Evolutionary conservation across 2,113 vertebrate species (phyloP), one percentile per base, ranked within the genome.

Genomic region (Echinops telfairi): DNA sequence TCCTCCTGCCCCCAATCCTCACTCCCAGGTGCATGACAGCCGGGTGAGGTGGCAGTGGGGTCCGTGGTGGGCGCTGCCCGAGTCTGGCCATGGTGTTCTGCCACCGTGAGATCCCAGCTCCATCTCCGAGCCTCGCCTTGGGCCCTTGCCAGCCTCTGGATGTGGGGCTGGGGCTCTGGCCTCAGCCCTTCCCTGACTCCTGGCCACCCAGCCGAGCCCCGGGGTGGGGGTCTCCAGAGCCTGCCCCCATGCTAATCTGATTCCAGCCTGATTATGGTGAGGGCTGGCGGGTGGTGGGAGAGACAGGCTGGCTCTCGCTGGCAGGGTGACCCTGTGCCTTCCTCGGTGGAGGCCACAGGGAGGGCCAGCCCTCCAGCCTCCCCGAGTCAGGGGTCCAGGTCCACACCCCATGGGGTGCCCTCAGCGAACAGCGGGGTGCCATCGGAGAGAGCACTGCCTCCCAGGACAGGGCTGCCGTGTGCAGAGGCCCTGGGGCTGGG

Each of bases 1-100:
- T 23, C 7, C 62, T 64, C 62, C 23, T 25, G 62, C 62, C 62
- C 20, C 62, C 23, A 5, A 10, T 9, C 47, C 47, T 53, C 47
- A 11, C 47, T 9, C 47, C 47, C 12, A 2, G 47, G 12, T 40
- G 40, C 47, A 25, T 31, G 68, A 33, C 31, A 71, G 15, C 68
- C 29, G n/a, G 68, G 68, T 71, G 68, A 19, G 68, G 31, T 33
- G 68, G 68, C 47, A 10, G 47, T 53, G 12, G 47, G 47, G 47
- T 53, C 47, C 47, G 47, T 53, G 47, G 47, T 53, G 68, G 17
- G 15, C 25, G 40, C 6, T 9, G 8, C 33, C 4, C 29, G 60
- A 0, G 0, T 1, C 10, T 33, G 60, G 66, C 57, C 66, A 16
- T 11, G n/a, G n/a, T 38, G 64, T 31, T 53, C n/a, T 17, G 0